Base-by-base conservation (phyloP, 1,140 invertebrate species). In the Oscheius sp. region DNA sequence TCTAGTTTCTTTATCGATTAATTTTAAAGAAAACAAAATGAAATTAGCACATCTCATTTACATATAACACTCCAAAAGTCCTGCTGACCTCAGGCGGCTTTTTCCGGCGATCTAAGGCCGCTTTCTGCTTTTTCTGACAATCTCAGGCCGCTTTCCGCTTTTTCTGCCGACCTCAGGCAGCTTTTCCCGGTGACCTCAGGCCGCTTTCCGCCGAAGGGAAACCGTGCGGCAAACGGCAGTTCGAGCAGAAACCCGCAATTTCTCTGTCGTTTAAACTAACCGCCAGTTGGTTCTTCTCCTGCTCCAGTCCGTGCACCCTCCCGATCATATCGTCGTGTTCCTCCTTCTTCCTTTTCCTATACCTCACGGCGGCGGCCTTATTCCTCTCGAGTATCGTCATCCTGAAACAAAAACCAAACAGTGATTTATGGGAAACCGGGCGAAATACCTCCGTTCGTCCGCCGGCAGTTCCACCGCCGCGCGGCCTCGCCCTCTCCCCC, bases 261-360 rank as follows among this genome's bases (percentile, higher is more conserved):
- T n/a, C n/a, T n/a, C n/a, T n/a, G n/a, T n/a, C n/a, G n/a, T n/a
- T 36, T 18, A 34, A 65, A 55, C 71, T 76, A 18, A 77, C 76
- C 68, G 66, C 34, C 28, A 77, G 26, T 15, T 61, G 38, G 3
- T 62, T 49, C 42, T 76, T 77, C 20, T 77, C 76, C n/a, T 75
- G 71, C 29, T 77, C 76, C 31, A 77, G 45, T 13, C 46, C 55
- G 29, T 77, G 76, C 20, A 77, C 75, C 68, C 75, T 62, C 28
- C 55, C 52, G 26, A 77, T 64, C 76, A 77, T 77, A 34, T 77
- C 76, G 58, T 77, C 76, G 46, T 77, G 76, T 38, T 77, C 76
- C 38, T 77, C 76, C 74, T 77, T 77, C 75, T 77, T 77, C 55
- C 76, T 64, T 46, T 77, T 77, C 18, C 76, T 18, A 49, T 77